Percentiles rank a stretch among this genome's conserved stretches.
Evolutionary conservation across 2,888 invertebrate species (phyloP).

Genomic region (Drosophila recens): DNA sequence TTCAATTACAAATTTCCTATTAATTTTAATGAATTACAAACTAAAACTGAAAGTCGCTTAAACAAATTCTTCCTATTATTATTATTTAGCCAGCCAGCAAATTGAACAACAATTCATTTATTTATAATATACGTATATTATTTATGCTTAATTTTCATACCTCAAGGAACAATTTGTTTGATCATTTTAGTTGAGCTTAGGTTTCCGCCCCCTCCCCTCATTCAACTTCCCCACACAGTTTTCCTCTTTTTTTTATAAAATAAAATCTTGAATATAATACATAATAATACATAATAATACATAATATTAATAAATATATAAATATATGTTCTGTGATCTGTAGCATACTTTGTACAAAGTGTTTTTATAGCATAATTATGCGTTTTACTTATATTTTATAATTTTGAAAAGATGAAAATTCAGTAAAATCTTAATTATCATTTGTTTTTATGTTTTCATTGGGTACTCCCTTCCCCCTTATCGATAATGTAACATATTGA

Average conservation of each 20-base stretch:
- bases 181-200: conserved; percentile 40
- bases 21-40: conserved; percentile 64
- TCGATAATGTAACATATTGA: conserved; percentile 37
- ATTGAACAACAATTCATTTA: conserved; percentile 68
- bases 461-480: conserved; percentile 8
- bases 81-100: conserved; percentile 51
- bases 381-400: conserved; percentile 66
- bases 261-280: conserved; percentile 56
- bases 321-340: conserved; percentile 85
- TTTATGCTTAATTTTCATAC: conserved; percentile 58
- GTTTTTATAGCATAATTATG: conserved; percentile 82
- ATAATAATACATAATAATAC: conserved; percentile 54
- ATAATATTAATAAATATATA: conserved; percentile 64
- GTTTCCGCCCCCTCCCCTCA: background rate
- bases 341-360: conserved; percentile 85
- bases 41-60: conserved; percentile 39
- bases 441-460: conserved; percentile 21
- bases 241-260: conserved; percentile 43
- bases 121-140: conserved; percentile 57
- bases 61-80: conserved; percentile 69
- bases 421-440: conserved; percentile 18
- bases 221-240: conserved; percentile 20
- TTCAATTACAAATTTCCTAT: conserved; percentile 69
- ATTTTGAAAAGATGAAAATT: conserved; percentile 38
- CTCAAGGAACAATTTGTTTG: conserved; percentile 58